Conservation (phyloP, 2,797 vertebrate genomes). For the Etheostoma nigrum region DNA sequence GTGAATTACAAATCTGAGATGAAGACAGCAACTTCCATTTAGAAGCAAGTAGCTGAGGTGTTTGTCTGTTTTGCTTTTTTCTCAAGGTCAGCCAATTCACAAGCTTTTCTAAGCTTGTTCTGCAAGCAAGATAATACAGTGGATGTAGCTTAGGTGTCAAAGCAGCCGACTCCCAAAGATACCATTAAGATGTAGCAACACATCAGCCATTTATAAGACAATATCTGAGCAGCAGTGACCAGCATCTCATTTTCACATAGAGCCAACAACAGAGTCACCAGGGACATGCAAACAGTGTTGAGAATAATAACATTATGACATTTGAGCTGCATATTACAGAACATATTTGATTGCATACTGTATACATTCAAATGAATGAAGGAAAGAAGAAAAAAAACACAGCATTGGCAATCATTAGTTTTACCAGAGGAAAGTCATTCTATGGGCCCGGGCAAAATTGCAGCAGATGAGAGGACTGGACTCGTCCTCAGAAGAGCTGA, state of each 20-base stretch:
- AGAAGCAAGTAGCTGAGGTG: background rate
- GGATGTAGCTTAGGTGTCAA: conserved; percentile 43
- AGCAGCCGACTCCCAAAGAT: conserved; percentile 53
- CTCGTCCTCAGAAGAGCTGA: background rate
- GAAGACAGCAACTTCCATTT: background rate
- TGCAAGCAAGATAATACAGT: conserved; percentile 34
- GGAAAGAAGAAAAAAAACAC: background rate
- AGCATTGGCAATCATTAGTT: background rate
- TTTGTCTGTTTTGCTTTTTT: conserved; percentile 32
- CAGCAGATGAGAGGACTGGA: background rate
- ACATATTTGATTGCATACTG: background rate
- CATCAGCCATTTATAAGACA: conserved; percentile 62
- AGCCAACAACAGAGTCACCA: conserved; percentile 38
- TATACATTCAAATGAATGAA: background rate
- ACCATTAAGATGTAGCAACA: conserved; percentile 34
- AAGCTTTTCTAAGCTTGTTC: conserved; percentile 41
- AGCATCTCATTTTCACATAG: conserved; percentile 59
- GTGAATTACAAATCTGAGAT: background rate
- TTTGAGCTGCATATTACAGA: background rate
- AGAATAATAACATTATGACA: conserved; percentile 46
- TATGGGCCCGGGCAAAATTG: background rate
- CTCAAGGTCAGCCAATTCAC: conserved; percentile 63
- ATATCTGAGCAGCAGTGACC: conserved; percentile 49
- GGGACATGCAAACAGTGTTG: conserved; percentile 46
- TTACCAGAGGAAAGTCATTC: background rate